Evolutionary conservation across 1,140 invertebrate species (phyloP), one percentile per base, ranked within the genome.

Genomic region (Euura lappo): DNA sequence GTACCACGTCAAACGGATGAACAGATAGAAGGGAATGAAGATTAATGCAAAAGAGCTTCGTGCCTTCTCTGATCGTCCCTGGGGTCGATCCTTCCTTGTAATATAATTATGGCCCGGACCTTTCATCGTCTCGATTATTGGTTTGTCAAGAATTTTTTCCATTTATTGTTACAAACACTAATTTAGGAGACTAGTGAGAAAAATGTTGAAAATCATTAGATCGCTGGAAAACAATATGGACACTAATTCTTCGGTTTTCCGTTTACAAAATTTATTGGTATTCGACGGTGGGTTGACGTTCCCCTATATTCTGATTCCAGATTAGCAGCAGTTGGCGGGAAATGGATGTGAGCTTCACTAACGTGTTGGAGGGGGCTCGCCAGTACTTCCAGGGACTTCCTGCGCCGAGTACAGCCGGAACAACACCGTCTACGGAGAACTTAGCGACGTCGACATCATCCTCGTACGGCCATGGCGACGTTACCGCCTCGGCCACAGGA

Each of bases 351-450:
- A 91, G 90, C 87, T 92, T 93, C 85, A 92, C 91, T 83, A 93
- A 93, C 90, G 92, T 93, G 88, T 88, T 94, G 90, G 92, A 93
- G 90, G 92, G 92, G 86, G 92, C 92, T 85, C 91, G 93, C 82
- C 93, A 93, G 89, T 94, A 93, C 88, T 93, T 93, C 87, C 92
- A 93, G 89, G 93, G 93, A 83, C 86, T 93, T 81, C 93, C 93
- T 72, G 90, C 90, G 78, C 87, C 89, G 67, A 87, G 88, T 74
- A 82, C 86, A 76, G 83, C 90, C 81, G 83, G 87, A 85, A 83
- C 88, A 81, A 84, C 85, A 79, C 71, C 73, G 78, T 82, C 73
- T 83, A 85, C 79, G 75, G 80, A 84, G 74, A 79, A 82, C 72
- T 79, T 78, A 47, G 80, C 83, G 70, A 80, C 86, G 69, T 85